Evolutionary conservation across 2,113 vertebrate genomes (phyloP).

Genomic region (Etheostoma cragini): DNA sequence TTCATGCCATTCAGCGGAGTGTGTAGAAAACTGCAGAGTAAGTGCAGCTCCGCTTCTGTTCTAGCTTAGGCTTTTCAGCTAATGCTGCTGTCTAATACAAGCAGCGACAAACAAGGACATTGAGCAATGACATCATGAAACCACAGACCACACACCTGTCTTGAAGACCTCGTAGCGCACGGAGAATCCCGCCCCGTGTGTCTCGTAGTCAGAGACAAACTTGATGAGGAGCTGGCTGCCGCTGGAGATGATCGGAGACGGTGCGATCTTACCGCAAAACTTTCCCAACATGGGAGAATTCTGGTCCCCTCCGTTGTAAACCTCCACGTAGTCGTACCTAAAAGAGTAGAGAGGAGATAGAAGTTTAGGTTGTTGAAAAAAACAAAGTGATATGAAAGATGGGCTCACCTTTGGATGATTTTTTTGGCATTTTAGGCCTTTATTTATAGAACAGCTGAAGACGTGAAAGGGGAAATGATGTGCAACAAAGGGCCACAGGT

Average conservation of each 20-base stretch:
- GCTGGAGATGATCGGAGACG: conserved; percentile 92
- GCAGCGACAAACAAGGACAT: background rate
- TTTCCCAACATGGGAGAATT: conserved; percentile 87
- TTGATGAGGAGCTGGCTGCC: conserved; percentile 94
- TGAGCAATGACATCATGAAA: background rate
- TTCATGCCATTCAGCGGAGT: conserved; percentile 36
- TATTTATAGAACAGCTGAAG: too few relatives aligned
- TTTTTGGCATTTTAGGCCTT: too few relatives aligned
- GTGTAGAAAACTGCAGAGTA: background rate
- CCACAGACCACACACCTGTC: conserved; percentile 83
- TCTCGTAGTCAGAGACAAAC: conserved; percentile 99
- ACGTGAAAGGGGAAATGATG: too few relatives aligned
- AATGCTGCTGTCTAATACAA: background rate
- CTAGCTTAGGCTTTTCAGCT: background rate
- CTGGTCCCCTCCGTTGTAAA: conserved; percentile 92
- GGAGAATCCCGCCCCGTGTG: conserved; percentile 97
- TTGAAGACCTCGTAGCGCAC: conserved; percentile 99
- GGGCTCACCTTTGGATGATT: background rate
- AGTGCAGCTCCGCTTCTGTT: background rate
- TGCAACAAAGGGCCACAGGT: too few relatives aligned
- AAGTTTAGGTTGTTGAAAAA: background rate
- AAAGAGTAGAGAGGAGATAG: background rate
- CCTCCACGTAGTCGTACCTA: conserved; percentile 98
- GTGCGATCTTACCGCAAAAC: conserved; percentile 97
- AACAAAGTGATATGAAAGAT: background rate